Evolutionary conservation across 2,888 invertebrate genomes (phyloP).

Genomic region (Tipula unca): DNA sequence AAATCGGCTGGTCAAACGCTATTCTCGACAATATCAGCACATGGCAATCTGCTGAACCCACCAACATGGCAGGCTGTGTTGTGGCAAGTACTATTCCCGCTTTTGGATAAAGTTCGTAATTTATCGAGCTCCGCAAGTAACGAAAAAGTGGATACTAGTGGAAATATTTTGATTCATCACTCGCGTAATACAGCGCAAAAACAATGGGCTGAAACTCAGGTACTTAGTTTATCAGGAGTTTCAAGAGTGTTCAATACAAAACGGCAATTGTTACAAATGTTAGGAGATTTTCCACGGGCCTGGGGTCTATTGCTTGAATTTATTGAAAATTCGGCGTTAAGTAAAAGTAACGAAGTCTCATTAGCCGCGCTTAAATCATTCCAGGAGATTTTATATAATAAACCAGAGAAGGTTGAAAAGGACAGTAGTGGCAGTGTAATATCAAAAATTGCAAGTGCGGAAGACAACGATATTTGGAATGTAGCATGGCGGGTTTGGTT

Average conservation of each 20-base stretch:
- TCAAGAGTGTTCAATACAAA: constrained; percentile 91
- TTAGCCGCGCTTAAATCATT: constrained; percentile 93
- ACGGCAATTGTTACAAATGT: constrained; percentile 67
- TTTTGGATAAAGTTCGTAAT: constrained; percentile 80
- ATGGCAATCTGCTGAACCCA: constrained; percentile 78
- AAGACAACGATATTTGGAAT: constrained; percentile 60
- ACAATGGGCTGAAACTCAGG: constrained; percentile 98
- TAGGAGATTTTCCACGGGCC: constrained; percentile 87
- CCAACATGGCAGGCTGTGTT: constrained; percentile 91
- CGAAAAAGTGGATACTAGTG: constrained; percentile 74
- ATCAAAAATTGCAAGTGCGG: constrained; percentile 30
- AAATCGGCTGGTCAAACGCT: constrained; percentile 96
- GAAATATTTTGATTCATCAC: constrained; percentile 94
- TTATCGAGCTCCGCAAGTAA: constrained; percentile 56
- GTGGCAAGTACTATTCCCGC: constrained; percentile 91
- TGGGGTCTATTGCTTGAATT: constrained; percentile 92
- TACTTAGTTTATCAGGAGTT: constrained; percentile 81
- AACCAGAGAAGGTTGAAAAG: constrained; percentile 37
- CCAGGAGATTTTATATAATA: constrained; percentile 83
- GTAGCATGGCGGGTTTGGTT: constrained; percentile 83
- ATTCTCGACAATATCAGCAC: constrained; percentile 94
- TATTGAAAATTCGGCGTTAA: constrained; percentile 84
- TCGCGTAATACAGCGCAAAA: constrained; percentile 97
- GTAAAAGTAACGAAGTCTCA: constrained; percentile 92
- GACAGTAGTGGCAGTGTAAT: constrained; percentile 63